Evolutionary conservation across 2,113 vertebrate species (phyloP), one percentile per base, ranked within the genome.

Genomic region (Phrynosoma blainvillii): DNA sequence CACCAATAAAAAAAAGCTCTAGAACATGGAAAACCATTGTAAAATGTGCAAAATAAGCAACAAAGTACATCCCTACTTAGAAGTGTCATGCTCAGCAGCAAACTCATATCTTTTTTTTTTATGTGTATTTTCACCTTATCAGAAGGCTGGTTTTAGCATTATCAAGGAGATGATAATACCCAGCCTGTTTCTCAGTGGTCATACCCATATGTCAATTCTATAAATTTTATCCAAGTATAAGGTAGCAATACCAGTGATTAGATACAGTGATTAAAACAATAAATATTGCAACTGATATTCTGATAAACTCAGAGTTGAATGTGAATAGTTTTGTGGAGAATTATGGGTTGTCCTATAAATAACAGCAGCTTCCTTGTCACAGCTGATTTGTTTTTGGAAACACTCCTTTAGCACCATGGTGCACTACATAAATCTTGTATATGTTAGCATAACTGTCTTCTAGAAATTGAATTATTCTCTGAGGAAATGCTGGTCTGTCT

Each of bases 361-460:
- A 89, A 94, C 84, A 92, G 5, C 52, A 90, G 0, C 32, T 52
- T 90, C 42, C 89, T 93, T 86, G 74, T 86, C 76, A 93, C 79
- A 90, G 56, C n/a, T 94, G 21, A 92, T 93, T 94, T 94, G 70
- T 87, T 90, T 85, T 84, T 89, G 25, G 85, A 95, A 95, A 91
- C 30, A 87, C 88, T 82, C 9, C 25, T 92, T 91, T 94, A 76
- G 66, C 79, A 70, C 81, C 47, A 13, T 87, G 30, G 14, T 81
- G 68, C 11, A 78, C 36, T 75, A 18, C 68, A 92, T 94, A 93
- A 93, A 92, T 94, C 88, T 87, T 80, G 30, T 0, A 14, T 87
- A 85, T 86, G 92, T 94, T 90, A 95, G 7, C n/a, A 89, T 78
- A 93, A 89, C 32, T 88, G 1, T 87, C 79, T 96, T 32, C 1